Base-by-base conservation (phyloP, 2,888 invertebrate genomes). In the Rhagonycha lutea region DNA sequence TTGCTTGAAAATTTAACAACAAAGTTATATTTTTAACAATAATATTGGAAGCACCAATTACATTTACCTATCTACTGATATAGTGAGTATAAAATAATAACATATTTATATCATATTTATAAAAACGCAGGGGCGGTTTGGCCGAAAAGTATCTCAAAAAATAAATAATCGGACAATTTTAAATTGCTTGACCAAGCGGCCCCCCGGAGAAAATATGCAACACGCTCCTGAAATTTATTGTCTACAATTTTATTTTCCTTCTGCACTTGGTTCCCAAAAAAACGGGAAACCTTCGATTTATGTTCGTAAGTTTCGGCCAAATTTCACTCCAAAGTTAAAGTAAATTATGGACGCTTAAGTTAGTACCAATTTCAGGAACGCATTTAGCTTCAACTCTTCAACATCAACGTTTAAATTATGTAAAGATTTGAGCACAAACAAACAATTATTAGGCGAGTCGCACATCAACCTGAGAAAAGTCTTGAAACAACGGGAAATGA, bases 31-130 rank as follows among this genome's bases (percentile, higher is more conserved):
- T 26, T 72, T 14, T 72, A 74, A 74, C 69, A 74, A 74, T 61
- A 24, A 70, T 23, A 70, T 69, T 70, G 72, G 72, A 79, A 77
- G 79, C 77, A 77, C 76, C 74, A 75, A 75, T 47, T 47, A 47
- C 47, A 47, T n/a, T 47, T n/a, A n/a, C 47, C 47, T 47, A 47
- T 2, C 47, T 47, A 47, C 47, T 47, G 47, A 47, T 47, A 47
- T 47, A 47, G 47, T 12, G 47, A 47, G 47, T 47, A 47, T n/a
- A 47, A 47, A 47, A 47, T 47, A 47, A 47, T 47, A 47, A n/a
- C n/a, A n/a, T 47, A n/a, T 47, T 47, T 47, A 32, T 32, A 32
- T n/a, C n/a, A 18, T 11, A n/a, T 47, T 47, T 47, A 12, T 47
- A 47, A 8, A 47, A 47, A n/a, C n/a, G 12, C 47, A 47, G 47